Evolutionary conservation across 53 echinoderm and acorn worm species (phyloP), one percentile per base, ranked within the genome.

Genomic region (Echinometra lucunter): DNA sequence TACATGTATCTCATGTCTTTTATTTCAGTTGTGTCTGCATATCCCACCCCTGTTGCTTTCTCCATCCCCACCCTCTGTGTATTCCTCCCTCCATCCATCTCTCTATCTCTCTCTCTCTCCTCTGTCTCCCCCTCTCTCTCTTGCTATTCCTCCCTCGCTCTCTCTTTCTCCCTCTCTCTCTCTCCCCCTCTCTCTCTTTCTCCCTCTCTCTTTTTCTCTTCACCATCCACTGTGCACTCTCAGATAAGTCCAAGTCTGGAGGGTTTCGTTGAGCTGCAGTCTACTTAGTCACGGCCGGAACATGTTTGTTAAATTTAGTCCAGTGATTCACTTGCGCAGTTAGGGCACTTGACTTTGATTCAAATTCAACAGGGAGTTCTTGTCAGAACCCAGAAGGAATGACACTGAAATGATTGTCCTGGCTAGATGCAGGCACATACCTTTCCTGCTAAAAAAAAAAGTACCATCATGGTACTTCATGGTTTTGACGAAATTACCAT

Each of bases 201-300:
- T 37, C 1, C 17, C 11, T 12, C 83, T 27, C 28, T 34, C 18
- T n/a, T 1, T 6, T 82, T n/a, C 27, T 30, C 18, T 82, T 17
- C 83, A 13, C 25, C 47, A 83, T n/a, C 37, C 83, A 44, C 88
- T 28, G 8, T 17, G 7, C 78, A 78, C 42, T 0, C 78, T 32
- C 13, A 25, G 6, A 83, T 35, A 78, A 40, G 83, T 45, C 83
- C 42, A 56, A 88, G 8, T 88, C 28, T 88, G 88, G 49, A 1
- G 49, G 88, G n/a, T n/a, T 47, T 53, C 17, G 32, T 28, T 2
- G 88, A 49, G 56, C n/a, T n/a, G n/a, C n/a, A 49, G 19, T 42
- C 78, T 42, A 78, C 78, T 28, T 49, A 88, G 88, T 88, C 88
- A 88, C 12, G 56, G 56, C 88, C 88, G 88, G 88, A 88, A 88